These are phyloP conservation scores for Drosophila pachea DNA, from an alignment of 1,140 invertebrate species.

Conservation along the genomic window DNA sequence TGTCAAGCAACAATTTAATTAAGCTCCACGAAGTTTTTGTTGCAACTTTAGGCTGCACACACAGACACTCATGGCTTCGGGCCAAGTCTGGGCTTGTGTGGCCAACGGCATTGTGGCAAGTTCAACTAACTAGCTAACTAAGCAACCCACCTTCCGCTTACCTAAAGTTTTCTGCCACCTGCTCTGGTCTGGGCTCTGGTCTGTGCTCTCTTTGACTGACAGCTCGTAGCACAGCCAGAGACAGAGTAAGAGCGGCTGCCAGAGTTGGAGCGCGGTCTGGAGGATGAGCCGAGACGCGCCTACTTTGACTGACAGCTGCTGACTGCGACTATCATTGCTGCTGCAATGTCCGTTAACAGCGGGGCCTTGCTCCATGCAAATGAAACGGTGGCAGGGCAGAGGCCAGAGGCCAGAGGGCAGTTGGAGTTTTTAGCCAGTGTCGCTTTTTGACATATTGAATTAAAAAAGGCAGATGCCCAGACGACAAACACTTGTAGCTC, in stretches of 20 bases:
- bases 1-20: conserved; percentile 23
- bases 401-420: too few species aligned
- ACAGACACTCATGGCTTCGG: conserved; percentile 17
- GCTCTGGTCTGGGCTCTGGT: conserved; percentile 13
- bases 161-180: conserved; percentile 4
- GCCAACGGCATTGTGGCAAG: conserved; percentile 35
- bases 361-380: conserved; percentile 8
- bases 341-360: background rate
- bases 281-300: conserved; percentile 26
- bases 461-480: conserved; percentile 43
- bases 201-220: conserved; percentile 18
- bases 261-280: conserved; percentile 2
- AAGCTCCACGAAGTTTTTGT: conserved; percentile 11
- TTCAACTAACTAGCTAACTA: conserved; percentile 49
- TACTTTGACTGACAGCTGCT: conserved; percentile 62
- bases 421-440: conserved; percentile 18
- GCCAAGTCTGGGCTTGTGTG: conserved; percentile 47
- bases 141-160: conserved; percentile 45
- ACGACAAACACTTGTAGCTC: conserved; percentile 21
- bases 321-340: conserved; percentile 43
- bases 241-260: background rate
- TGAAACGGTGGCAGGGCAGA: background rate
- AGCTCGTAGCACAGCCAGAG: conserved; percentile 33
- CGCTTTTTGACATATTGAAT: conserved; percentile 61
- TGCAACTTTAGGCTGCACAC: conserved; percentile 1